These are phyloP conservation scores for Ameiurus melas DNA, from an alignment of 2,113 vertebrate species.

Conservation along the genomic window DNA sequence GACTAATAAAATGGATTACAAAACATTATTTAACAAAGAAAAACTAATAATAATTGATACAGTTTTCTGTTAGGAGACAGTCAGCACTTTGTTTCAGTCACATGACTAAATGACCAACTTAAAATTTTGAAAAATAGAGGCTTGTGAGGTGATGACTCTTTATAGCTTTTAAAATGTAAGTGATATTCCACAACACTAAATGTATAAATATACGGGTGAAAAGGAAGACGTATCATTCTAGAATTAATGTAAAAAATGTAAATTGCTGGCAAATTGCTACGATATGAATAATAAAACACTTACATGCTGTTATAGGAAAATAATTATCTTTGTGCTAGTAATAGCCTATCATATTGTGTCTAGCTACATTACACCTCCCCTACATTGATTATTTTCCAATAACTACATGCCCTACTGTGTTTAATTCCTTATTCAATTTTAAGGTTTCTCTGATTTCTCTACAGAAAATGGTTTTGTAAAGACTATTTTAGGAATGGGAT, in stretches of 20 bases:
- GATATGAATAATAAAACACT: background rate
- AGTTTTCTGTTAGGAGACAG: background rate
- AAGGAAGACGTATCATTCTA: background rate
- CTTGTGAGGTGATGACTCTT: background rate
- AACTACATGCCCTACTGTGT: background rate
- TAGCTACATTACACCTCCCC: background rate
- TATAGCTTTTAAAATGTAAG: background rate
- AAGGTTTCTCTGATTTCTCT: slow-evolving; percentile 18
- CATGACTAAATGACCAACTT: background rate
- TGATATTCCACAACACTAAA: background rate
- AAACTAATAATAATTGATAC: background rate
- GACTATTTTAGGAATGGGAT: slow-evolving; percentile 50
- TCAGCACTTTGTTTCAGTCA: background rate
- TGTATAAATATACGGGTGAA: background rate
- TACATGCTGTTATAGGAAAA: background rate
- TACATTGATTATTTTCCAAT: background rate
- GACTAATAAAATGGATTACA: background rate
- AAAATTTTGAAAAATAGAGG: background rate
- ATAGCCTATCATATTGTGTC: background rate
- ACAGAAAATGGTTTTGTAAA: slow-evolving; percentile 61
- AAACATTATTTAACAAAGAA: background rate
- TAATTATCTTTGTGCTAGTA: background rate
- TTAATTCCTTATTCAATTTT: background rate
- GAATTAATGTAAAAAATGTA: background rate
- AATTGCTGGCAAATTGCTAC: background rate